Evolutionary conservation across 2,888 invertebrate species (phyloP), one percentile per base, ranked within the genome.

Genomic region (Blastobasis adustella): DNA sequence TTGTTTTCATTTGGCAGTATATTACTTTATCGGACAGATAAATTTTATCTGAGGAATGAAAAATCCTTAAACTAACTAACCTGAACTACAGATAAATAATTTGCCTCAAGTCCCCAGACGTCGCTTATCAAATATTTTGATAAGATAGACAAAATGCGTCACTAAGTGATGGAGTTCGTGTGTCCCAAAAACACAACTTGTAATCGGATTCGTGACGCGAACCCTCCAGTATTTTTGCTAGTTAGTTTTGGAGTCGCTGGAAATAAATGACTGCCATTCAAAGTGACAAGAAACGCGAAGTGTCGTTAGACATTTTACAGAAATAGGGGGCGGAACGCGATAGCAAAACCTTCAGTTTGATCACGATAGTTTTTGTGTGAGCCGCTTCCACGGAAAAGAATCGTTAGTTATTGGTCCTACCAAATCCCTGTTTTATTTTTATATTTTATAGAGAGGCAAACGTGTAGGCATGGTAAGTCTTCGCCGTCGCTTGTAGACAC

Each of bases 191-290:
- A 42, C 46, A 51, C 57, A 59, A 61, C 63, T 63, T 57, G 49
- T 59, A 65, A 65, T 62, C 59, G 59, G 56, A 62, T 63, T 62
- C 71, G 73, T 77, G 76, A 72, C 74, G 68, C 71, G 72, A 76
- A 78, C 75, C 71, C 69, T 65, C 63, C 70, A 73, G 71, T 75
- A 74, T 73, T 72, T 67, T 68, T 73, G 66, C 71, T 67, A 75
- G 76, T 77, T 78, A 78, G 79, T 79, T 77, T 71, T 70, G 63
- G 69, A 75, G 69, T 78, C 71, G 68, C 74, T 75, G 73, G 70
- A 79, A 79, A 80, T 71, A 75, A 80, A 82, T 76, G 73, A 79
- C 77, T 73, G 71, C 72, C 71, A 76, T 79, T 80, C 72, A 62
- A 62, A 72, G 74, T 77, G 78, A 79, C 79, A 79, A 75, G 70